phyloP scores from a whole-genome alignment of 2,888 invertebrate species.

The Oasisia sp. region DNA sequence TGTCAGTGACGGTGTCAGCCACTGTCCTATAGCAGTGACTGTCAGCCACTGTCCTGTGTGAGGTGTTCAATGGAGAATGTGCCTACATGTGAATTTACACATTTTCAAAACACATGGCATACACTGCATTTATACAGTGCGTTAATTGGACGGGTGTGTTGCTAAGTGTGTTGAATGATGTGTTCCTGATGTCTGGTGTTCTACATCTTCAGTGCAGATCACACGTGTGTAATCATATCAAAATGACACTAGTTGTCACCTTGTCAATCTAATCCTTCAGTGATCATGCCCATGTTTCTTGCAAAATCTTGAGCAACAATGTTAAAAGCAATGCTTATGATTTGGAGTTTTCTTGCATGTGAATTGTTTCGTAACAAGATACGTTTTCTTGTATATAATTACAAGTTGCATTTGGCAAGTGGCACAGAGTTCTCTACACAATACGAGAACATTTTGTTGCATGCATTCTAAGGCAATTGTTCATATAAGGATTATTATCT shows the following conservation, averaged over 20 bases:
- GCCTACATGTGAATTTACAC: neutral
- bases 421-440: too few species aligned
- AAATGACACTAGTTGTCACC: neutral
- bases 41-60: too few species aligned
- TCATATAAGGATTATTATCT: neutral
- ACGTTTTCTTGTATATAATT: too few species aligned
- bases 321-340: neutral
- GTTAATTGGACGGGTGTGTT: neutral
- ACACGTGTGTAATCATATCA: neutral
- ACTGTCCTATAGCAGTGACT: too few species aligned
- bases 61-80: neutral
- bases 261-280: neutral
- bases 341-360: too few species aligned
- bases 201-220: neutral
- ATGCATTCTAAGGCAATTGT: too few species aligned
- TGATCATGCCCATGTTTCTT: neutral
- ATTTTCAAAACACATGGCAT: neutral
- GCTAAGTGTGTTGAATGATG: neutral
- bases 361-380: too few species aligned
- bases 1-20: too few species aligned
- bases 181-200: neutral
- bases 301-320: neutral
- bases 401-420: too few species aligned
- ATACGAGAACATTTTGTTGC: too few species aligned
- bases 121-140: too few species aligned